A percentile compares a stretch with the other conserved stretches of the same genome.
Evolutionary conservation across 2,888 invertebrate genomes (phyloP).

Genomic region (Alentia gelatinosa): DNA sequence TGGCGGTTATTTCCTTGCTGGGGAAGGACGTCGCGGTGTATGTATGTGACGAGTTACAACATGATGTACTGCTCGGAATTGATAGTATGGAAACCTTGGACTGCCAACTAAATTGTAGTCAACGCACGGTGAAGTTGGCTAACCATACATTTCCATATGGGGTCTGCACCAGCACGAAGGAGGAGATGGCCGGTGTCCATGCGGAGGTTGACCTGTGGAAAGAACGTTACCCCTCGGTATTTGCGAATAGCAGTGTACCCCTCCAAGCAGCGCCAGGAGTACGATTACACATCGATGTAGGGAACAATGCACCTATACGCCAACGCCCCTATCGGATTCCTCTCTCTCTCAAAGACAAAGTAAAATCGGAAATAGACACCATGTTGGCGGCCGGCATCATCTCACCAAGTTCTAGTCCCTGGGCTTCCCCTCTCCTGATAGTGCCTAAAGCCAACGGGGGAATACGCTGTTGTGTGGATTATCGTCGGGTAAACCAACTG

Average conservation of each 20-base stretch:
- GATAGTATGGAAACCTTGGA: background rate
- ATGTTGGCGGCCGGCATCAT: background rate
- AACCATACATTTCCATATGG: background rate
- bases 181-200: background rate
- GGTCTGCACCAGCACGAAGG: background rate
- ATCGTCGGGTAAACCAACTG: background rate
- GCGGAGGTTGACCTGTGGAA: background rate
- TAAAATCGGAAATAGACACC: background rate
- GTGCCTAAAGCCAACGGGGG: too few species aligned
- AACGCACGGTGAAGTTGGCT: background rate
- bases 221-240: background rate
- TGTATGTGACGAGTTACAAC: too few species aligned
- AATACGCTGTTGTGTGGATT: background rate
- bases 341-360: background rate
- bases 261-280: background rate
- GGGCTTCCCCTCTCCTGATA: background rate
- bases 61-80: too few species aligned
- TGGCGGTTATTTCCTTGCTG: too few species aligned
- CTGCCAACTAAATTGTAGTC: background rate
- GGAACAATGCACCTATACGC: background rate
- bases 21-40: too few species aligned
- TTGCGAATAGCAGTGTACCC: background rate
- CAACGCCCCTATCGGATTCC: background rate
- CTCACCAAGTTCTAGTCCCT: background rate
- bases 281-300: background rate